These are phyloP conservation scores for Gallinago undulata DNA, from an alignment of 2,113 vertebrate species.

Conservation along the genomic window DNA sequence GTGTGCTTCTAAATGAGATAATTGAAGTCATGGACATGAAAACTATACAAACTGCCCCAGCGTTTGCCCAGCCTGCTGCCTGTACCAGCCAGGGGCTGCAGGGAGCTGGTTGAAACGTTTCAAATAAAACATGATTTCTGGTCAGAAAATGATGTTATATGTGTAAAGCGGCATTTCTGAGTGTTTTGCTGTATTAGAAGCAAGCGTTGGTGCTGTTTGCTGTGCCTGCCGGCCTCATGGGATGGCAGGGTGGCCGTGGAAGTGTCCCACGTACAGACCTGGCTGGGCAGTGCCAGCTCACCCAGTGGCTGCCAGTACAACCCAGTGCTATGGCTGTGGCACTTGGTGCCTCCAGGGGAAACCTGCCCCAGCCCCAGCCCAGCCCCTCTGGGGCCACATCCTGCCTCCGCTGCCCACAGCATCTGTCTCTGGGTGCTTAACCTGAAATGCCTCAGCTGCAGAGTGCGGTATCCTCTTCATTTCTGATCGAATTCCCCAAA, in stretches of 20 bases:
- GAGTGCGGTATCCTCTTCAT: accelerated
- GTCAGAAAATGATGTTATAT: background rate
- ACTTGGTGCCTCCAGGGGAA: background rate
- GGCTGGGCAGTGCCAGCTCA: background rate
- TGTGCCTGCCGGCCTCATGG: background rate
- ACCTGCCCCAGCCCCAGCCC: background rate
- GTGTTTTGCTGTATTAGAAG: background rate
- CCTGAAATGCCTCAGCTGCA: background rate
- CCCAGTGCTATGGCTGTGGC: background rate
- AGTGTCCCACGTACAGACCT: background rate
- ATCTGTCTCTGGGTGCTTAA: background rate
- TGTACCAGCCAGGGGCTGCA: background rate
- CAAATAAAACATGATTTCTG: background rate
- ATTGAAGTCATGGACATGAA: background rate
- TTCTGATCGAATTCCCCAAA: background rate
- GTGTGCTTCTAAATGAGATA: background rate
- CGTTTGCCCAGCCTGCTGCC: background rate
- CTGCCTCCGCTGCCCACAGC: background rate
- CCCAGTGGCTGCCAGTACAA: background rate
- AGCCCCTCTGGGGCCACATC: background rate
- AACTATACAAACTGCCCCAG: background rate
- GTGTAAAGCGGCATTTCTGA: background rate
- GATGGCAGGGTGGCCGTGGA: background rate
- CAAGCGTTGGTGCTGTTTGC: background rate
- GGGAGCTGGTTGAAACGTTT: background rate